Evolutionary conservation across 2,113 vertebrate genomes (phyloP).

Genomic region (Podarcis cretensis): DNA sequence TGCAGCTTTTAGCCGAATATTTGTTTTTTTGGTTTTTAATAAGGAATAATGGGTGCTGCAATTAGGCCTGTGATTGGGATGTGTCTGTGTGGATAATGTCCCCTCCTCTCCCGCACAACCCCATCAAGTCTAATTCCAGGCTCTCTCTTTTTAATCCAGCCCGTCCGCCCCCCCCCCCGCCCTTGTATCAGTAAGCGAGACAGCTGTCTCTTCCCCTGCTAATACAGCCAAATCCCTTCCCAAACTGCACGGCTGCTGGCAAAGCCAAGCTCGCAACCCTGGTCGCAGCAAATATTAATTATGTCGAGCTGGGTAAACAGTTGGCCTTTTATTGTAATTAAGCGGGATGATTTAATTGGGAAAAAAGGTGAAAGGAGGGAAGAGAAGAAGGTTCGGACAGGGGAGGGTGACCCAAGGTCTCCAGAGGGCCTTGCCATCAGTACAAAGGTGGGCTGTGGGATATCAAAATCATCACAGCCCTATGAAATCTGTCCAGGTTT

Average conservation of each 20-base stretch:
- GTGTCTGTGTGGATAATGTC: slow-evolving; percentile 3
- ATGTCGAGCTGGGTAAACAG: background rate
- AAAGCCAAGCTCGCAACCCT: background rate
- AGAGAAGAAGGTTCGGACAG: background rate
- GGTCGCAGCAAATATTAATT: slow-evolving; percentile 2
- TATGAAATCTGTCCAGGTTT: background rate
- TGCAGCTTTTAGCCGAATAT: background rate
- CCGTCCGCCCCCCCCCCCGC: background rate
- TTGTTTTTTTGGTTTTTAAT: background rate
- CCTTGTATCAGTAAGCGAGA: background rate
- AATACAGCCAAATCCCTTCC: slow-evolving; percentile 27
- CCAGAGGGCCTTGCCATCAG: background rate
- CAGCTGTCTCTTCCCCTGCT: slow-evolving; percentile 23
- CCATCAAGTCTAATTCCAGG: slow-evolving; percentile 14
- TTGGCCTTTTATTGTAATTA: slow-evolving; percentile 28
- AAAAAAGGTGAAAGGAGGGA: background rate
- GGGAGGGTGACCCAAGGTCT: slow-evolving; percentile 20
- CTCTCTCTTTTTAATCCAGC: background rate
- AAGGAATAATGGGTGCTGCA: background rate
- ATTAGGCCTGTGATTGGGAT: slow-evolving; percentile 12
- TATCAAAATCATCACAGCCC: background rate
- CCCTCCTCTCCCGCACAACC: background rate
- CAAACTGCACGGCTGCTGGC: background rate
- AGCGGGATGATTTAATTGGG: slow-evolving; percentile 35
- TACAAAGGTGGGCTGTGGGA: background rate